These are phyloP conservation scores for Tortricodes alternella DNA, from an alignment of 2,888 invertebrate species.

Conservation along the genomic window DNA sequence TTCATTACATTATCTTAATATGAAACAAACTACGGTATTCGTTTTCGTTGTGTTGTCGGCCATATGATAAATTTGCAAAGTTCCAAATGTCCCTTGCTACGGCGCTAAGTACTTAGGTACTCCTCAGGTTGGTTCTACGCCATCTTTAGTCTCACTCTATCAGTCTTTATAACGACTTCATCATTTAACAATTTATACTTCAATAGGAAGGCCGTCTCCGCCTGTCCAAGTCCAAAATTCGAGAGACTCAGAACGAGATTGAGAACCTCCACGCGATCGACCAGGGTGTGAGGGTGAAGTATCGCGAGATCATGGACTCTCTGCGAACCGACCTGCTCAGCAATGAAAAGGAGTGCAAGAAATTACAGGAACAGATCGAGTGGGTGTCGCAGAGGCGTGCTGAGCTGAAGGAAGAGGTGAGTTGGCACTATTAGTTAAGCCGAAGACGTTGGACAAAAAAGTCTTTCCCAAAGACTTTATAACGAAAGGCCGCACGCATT, in stretches of 20 bases:
- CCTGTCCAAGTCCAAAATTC: slow-evolving; percentile 70
- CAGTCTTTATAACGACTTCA: background rate
- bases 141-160: background rate
- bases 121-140: no score
- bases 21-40: no score
- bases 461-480: no score
- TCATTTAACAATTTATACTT: background rate
- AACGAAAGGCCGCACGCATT: no score
- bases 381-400: slow-evolving; percentile 71
- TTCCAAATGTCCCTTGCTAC: no score
- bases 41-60: no score
- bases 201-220: slow-evolving; percentile 69
- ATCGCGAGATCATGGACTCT: slow-evolving; percentile 66
- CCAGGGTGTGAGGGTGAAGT: slow-evolving; percentile 56
- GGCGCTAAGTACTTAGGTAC: no score
- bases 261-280: slow-evolving; percentile 72
- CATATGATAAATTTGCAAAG: no score
- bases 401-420: slow-evolving; percentile 69
- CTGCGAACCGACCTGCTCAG: slow-evolving; percentile 57
- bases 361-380: slow-evolving; percentile 73
- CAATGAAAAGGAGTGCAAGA: slow-evolving; percentile 72
- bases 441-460: no score
- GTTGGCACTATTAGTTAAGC: background rate
- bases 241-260: slow-evolving; percentile 72
- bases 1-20: no score